Base-by-base conservation (phyloP, 1,140 invertebrate species). In the Nasonia longicornis region DNA sequence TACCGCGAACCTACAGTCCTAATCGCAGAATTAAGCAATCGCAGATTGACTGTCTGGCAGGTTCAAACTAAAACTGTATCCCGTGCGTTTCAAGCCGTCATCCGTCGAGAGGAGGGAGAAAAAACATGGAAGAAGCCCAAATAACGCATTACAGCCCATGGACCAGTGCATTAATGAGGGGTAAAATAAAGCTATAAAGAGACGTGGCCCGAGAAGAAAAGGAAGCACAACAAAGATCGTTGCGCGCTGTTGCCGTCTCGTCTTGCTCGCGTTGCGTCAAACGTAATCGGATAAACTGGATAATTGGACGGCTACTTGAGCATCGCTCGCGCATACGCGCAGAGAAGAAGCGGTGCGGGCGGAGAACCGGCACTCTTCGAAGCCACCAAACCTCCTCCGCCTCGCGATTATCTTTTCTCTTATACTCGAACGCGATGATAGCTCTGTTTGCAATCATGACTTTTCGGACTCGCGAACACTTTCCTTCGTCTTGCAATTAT, bases 241-340 rank as follows among this genome's bases (percentile, higher is more conserved):
- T 11, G 26, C 45, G 22, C 73, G 73, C 73, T 58, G 12, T 29
- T 75, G 42, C 45, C 58, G 42, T 20, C 58, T 74, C 38, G 22
- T 10, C 74, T 76, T 76, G 74, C 58, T 74, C 38, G 22, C 2
- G 58, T 66, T 76, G 74, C 74, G 63, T 64, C 74, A 42, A 76
- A 66, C 35, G 22, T 75, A 75, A 75, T 75, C 73, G 31, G 52
- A 63, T 75, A 75, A 76, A 75, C 35, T 76, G 74, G 20, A 76
- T 76, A 76, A 76, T 76, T 76, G 74, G 63, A 22, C 63, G 35
- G 58, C 63, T 76, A 76, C 74, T 76, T 76, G 58, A 38, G 29
- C 8, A 42, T n/a, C 22, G 16, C 22, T 14, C 22, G 42, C 12
- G 20, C 2, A 42, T 66, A 66, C 14, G 48, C 2, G 31, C 31